Percentiles rank a stretch among this genome's conserved stretches.
Conservation (phyloP, 2,888 invertebrate species). For the Eupithecia pulchellata region DNA sequence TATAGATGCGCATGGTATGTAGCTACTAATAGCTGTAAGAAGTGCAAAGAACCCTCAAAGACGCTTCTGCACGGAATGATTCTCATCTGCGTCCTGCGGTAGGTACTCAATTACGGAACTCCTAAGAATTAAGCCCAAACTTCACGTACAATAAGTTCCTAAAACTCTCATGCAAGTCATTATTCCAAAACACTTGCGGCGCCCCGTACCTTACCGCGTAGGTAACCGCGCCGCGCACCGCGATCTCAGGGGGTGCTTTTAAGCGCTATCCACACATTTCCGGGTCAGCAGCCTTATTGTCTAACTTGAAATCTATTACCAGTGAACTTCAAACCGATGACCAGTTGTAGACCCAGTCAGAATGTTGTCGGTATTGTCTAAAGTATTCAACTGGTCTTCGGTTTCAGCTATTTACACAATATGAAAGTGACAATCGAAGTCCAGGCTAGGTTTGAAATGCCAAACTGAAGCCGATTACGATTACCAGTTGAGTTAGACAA, state of each 20-base stretch:
- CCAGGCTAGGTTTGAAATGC: too few relatives aligned
- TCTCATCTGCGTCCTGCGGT: conserved; percentile 9
- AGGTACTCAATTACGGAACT: conserved; percentile 27
- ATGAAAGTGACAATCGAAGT: too few relatives aligned
- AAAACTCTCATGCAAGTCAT: conserved; percentile 37
- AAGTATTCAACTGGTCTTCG: too few relatives aligned
- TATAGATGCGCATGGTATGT: not conserved
- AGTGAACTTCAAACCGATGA: too few relatives aligned
- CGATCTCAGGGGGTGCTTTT: not conserved
- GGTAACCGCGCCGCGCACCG: conserved; percentile 3
- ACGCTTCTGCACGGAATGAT: not conserved
- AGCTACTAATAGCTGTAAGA: not conserved
- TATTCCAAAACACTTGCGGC: conserved; percentile 36
- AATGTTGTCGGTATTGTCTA: too few relatives aligned
- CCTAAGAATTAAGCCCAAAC: conserved; percentile 25
- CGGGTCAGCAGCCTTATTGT: too few relatives aligned
- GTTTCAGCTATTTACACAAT: too few relatives aligned
- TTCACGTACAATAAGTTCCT: conserved; percentile 30
- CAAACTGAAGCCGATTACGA: too few relatives aligned
- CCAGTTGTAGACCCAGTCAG: too few relatives aligned
- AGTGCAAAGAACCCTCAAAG: not conserved
- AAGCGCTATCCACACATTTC: too few relatives aligned
- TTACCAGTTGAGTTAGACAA: too few relatives aligned
- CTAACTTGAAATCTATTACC: too few relatives aligned
- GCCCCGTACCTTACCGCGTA: conserved; percentile 25